These are phyloP conservation scores for Matsumurasca onukii DNA, from an alignment of 1,140 invertebrate genomes.

Conservation along the genomic window DNA sequence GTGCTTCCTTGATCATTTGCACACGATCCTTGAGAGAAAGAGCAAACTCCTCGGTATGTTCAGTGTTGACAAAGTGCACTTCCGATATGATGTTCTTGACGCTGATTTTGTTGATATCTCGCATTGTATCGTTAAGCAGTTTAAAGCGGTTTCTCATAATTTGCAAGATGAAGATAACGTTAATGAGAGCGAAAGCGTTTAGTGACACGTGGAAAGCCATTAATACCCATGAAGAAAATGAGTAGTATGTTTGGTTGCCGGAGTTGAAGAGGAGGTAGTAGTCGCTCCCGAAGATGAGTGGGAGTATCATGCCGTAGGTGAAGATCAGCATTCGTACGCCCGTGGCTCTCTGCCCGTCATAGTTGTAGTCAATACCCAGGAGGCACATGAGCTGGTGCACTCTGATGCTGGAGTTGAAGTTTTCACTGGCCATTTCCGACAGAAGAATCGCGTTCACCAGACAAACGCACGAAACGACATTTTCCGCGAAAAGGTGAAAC, in stretches of 20 bases:
- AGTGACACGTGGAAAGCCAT: not conserved
- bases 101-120: slow-evolving; percentile 7
- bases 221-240: not conserved
- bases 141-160: not conserved
- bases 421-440: not conserved
- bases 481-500: slow-evolving; percentile 12
- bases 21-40: slow-evolving; percentile 4
- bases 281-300: not conserved
- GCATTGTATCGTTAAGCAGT: not conserved
- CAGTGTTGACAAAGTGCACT: not conserved
- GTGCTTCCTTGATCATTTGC: slow-evolving; percentile 13
- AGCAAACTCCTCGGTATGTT: not conserved
- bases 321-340: not conserved
- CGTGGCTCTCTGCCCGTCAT: not conserved
- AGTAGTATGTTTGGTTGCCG: not conserved
- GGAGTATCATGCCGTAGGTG: not conserved
- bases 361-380: not conserved
- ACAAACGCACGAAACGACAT: not conserved
- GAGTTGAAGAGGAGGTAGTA: slow-evolving; percentile 12
- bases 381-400: not conserved
- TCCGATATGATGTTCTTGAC: not conserved
- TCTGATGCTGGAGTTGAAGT: not conserved
- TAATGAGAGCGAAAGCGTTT: not conserved
- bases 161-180: not conserved
- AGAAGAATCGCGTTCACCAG: not conserved